Percentiles rank a stretch among this genome's conserved stretches.
Conservation (phyloP, 92 coral and sea anemone species). For the Meandrina meandrites region DNA sequence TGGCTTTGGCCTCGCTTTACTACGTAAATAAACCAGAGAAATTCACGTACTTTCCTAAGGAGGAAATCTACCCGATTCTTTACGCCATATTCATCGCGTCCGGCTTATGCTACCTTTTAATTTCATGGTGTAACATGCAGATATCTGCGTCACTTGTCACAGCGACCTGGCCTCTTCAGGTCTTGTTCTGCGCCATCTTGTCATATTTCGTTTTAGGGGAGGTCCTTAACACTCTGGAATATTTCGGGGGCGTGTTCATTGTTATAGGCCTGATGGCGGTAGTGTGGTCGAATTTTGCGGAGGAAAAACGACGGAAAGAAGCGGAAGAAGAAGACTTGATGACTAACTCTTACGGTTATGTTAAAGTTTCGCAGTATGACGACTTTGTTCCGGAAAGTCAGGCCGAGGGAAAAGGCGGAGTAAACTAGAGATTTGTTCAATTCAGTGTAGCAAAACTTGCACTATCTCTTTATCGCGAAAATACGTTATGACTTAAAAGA, state of each 20-base stretch:
- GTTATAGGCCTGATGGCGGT: conserved; percentile 71
- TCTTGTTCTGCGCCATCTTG: conserved; percentile 77
- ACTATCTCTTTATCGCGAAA: neutral
- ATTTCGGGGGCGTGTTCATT: conserved; percentile 67
- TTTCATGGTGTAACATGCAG: conserved; percentile 92
- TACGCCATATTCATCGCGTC: conserved; percentile 84
- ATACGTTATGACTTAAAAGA: neutral
- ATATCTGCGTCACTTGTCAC: conserved; percentile 81
- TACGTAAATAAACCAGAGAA: conserved; percentile 78
- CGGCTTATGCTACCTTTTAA: conserved; percentile 71
- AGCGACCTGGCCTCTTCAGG: conserved; percentile 90
- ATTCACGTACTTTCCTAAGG: conserved; percentile 68
- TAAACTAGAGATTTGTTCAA: conserved; percentile 9
- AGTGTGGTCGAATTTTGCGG: conserved; percentile 77
- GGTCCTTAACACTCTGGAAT: conserved; percentile 56
- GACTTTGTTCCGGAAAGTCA: conserved; percentile 48
- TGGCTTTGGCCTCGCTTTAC: conserved; percentile 76
- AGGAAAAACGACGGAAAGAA: conserved; percentile 47
- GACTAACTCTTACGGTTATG: conserved; percentile 59
- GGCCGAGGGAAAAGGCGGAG: conserved; percentile 12
- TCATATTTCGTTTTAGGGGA: conserved; percentile 79
- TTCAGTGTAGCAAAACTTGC: neutral
- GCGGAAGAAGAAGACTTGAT: neutral
- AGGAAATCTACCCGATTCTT: conserved; percentile 77
- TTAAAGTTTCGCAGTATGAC: conserved; percentile 53